phyloP scores from a whole-genome alignment of 2,797 vertebrate species.

The Mormyrops attenuatus region DNA sequence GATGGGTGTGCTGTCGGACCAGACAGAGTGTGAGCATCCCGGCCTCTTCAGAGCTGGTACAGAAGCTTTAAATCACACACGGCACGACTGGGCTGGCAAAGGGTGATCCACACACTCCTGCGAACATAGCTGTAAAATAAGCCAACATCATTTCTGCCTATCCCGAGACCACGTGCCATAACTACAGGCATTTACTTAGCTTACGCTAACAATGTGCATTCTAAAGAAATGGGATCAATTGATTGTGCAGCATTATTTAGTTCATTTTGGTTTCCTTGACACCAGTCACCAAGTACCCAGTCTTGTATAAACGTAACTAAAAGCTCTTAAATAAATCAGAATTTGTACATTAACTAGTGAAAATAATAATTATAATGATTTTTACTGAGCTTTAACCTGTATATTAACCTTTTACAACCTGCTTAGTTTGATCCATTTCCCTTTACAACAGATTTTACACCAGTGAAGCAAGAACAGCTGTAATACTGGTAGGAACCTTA shows the following conservation, averaged over 20 bases:
- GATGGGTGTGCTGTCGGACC: conserved; percentile 11
- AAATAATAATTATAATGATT: not conserved
- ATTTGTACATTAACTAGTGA: not conserved
- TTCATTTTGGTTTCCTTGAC: conserved; percentile 6
- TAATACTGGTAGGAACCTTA: conserved; percentile 5
- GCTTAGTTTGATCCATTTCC: not conserved
- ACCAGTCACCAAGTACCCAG: not conserved
- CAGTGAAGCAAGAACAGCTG: not conserved
- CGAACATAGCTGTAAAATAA: not conserved
- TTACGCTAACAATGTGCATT: not conserved
- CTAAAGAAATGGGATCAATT: not conserved
- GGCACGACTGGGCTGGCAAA: not conserved
- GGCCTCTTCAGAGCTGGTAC: not conserved
- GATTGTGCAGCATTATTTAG: not conserved
- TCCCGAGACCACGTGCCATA: not conserved
- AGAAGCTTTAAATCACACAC: conserved; percentile 21
- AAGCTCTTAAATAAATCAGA: not conserved
- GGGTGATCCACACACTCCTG: not conserved
- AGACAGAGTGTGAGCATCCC: conserved; percentile 13
- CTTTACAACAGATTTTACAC: not conserved
- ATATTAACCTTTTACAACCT: conserved; percentile 1
- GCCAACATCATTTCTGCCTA: not conserved
- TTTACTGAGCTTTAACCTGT: conserved; percentile 1
- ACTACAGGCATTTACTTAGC: not conserved
- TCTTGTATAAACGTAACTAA: not conserved